Conservation (phyloP, 1,140 invertebrate species). For the Drosophila insularis region DNA sequence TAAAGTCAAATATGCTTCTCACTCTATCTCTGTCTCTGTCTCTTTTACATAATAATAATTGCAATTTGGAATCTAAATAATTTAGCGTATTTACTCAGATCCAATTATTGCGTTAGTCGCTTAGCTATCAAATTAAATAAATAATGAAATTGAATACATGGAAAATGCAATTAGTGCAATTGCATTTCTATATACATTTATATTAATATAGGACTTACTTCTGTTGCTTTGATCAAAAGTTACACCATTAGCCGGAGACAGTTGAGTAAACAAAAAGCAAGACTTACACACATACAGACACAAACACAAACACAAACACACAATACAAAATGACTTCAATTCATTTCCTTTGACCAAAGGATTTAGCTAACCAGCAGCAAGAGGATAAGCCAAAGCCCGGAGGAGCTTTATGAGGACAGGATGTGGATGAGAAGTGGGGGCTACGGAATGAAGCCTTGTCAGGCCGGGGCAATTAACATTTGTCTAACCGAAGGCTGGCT, state of each 20-base stretch:
- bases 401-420: not conserved
- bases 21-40: not conserved
- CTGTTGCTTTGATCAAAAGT: constrained; percentile 8
- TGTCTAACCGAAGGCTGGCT: constrained; percentile 19
- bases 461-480: constrained; percentile 38
- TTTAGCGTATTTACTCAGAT: constrained; percentile 12
- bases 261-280: constrained; percentile 3
- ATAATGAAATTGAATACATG: constrained; percentile 41
- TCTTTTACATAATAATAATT: constrained; percentile 56
- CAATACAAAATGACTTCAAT: constrained; percentile 3
- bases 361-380: not conserved
- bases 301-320: constrained; percentile 16
- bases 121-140: constrained; percentile 26
- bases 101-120: constrained; percentile 45
- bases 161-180: constrained; percentile 39
- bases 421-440: not conserved
- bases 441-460: constrained; percentile 16
- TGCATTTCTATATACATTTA: constrained; percentile 15
- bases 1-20: not conserved
- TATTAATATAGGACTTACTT: constrained; percentile 12
- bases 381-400: constrained; percentile 2
- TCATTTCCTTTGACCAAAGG: not conserved
- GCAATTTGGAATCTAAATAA: constrained; percentile 31
- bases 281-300: too few species aligned
- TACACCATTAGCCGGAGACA: constrained; percentile 4